phyloP scores from a whole-genome alignment of 2,888 invertebrate genomes.

The Polyploca ridens region DNA sequence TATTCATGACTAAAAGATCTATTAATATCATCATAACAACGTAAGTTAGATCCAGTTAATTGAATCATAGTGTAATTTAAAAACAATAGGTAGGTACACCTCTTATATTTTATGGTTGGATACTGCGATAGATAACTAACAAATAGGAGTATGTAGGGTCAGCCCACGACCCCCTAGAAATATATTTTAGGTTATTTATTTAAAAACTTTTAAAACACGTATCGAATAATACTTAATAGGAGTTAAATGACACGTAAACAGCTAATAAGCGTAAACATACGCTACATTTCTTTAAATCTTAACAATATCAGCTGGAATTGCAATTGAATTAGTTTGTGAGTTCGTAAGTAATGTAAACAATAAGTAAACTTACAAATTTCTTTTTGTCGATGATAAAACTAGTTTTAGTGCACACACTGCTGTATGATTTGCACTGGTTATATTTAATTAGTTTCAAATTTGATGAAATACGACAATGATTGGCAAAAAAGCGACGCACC shows the following conservation, averaged over 20 bases:
- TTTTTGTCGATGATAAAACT: slow-evolving; percentile 32
- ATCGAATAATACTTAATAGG: background rate
- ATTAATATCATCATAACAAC: too few species aligned
- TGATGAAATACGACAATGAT: slow-evolving; percentile 73
- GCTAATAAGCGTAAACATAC: background rate
- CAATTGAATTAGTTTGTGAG: background rate
- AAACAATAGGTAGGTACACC: too few species aligned
- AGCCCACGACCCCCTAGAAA: too few species aligned
- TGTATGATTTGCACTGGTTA: slow-evolving; percentile 42
- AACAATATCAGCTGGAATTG: slow-evolving; percentile 1
- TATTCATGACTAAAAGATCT: too few species aligned
- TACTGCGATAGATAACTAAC: too few species aligned
- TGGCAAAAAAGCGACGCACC: slow-evolving; percentile 78
- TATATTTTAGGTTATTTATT: background rate
- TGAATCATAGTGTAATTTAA: too few species aligned
- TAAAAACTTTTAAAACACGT: background rate
- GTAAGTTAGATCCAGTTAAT: too few species aligned
- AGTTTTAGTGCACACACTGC: slow-evolving; percentile 27
- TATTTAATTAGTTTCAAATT: slow-evolving; percentile 61
- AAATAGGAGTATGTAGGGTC: too few species aligned
- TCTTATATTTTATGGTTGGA: too few species aligned
- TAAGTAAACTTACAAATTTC: slow-evolving; percentile 50
- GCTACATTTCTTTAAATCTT: background rate
- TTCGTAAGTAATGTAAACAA: slow-evolving; percentile 3
- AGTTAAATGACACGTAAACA: background rate